A percentile compares a stretch with the other conserved stretches of the same genome.
These are phyloP conservation scores for Drosophila watanabei DNA, from an alignment of 1,140 invertebrate genomes.

Conservation along the genomic window DNA sequence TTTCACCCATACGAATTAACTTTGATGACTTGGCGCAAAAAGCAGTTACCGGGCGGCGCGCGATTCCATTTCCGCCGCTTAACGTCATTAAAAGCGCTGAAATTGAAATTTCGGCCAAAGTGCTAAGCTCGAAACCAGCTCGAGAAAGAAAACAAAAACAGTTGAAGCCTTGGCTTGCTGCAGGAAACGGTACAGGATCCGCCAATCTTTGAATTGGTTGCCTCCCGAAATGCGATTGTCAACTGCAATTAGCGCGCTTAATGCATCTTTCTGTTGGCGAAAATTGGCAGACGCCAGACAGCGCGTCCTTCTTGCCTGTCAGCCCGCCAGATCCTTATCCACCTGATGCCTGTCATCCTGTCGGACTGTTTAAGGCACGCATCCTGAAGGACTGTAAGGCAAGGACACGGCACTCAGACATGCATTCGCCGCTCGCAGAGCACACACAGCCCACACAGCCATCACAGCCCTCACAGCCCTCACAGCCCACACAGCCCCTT, in stretches of 20 bases:
- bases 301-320: slow-evolving; percentile 12
- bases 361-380: slow-evolving; percentile 22
- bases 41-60: slow-evolving; percentile 59
- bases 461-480: neutral
- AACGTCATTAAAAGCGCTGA: slow-evolving; percentile 74
- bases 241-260: slow-evolving; percentile 68
- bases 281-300: slow-evolving; percentile 39
- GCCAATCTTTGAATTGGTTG: slow-evolving; percentile 10
- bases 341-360: slow-evolving; percentile 47
- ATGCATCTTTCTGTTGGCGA: slow-evolving; percentile 55
- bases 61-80: slow-evolving; percentile 78
- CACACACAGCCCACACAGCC: neutral
- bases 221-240: slow-evolving; percentile 62
- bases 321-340: slow-evolving; percentile 20
- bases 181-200: neutral
- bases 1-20: slow-evolving; percentile 68
- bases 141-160: neutral
- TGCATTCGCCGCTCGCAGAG: slow-evolving; percentile 45
- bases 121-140: slow-evolving; percentile 14
- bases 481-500: slow-evolving; percentile 15
- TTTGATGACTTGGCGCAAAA: slow-evolving; percentile 79
- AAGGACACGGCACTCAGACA: slow-evolving; percentile 60
- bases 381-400: slow-evolving; percentile 46
- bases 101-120: slow-evolving; percentile 67
- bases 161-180: neutral